phyloP scores from a whole-genome alignment of 2,888 invertebrate species.

The Pseudanteris insignis region DNA sequence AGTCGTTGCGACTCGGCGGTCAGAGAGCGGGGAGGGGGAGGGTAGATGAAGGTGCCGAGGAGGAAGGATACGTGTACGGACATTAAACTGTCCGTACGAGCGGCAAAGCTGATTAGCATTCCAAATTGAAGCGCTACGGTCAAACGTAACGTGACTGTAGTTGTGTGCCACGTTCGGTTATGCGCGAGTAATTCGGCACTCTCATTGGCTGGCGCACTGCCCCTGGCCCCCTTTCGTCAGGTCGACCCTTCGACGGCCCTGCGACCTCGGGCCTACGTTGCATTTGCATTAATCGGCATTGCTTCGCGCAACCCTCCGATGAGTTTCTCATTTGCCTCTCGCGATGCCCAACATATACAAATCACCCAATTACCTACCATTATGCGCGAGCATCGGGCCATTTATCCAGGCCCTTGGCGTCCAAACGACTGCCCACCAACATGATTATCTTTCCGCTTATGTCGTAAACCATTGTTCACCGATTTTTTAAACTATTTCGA shows the following conservation, averaged over 20 bases:
- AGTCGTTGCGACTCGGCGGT: no score
- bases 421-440: no score
- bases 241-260: slow-evolving; percentile 1
- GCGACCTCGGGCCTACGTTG: slow-evolving; percentile 26
- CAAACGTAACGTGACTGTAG: slow-evolving; percentile 51
- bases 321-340: slow-evolving; percentile 33
- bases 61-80: slow-evolving; percentile 57
- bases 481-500: slow-evolving; percentile 18
- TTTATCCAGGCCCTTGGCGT: no score
- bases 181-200: slow-evolving; percentile 57
- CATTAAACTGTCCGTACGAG: slow-evolving; percentile 56
- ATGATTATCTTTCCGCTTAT: no score
- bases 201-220: slow-evolving; percentile 26
- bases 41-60: slow-evolving; percentile 50
- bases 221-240: background rate
- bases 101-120: slow-evolving; percentile 63
- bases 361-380: slow-evolving; percentile 33
- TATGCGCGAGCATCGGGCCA: no score
- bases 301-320: slow-evolving; percentile 35
- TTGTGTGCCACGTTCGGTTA: slow-evolving; percentile 53
- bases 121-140: slow-evolving; percentile 66
- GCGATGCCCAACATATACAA: slow-evolving; percentile 30
- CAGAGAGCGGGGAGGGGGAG: no score
- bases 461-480: background rate
- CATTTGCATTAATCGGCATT: slow-evolving; percentile 45